Base-by-base conservation (phyloP, 2,888 invertebrate species). In the Dolichomitus sp. region DNA sequence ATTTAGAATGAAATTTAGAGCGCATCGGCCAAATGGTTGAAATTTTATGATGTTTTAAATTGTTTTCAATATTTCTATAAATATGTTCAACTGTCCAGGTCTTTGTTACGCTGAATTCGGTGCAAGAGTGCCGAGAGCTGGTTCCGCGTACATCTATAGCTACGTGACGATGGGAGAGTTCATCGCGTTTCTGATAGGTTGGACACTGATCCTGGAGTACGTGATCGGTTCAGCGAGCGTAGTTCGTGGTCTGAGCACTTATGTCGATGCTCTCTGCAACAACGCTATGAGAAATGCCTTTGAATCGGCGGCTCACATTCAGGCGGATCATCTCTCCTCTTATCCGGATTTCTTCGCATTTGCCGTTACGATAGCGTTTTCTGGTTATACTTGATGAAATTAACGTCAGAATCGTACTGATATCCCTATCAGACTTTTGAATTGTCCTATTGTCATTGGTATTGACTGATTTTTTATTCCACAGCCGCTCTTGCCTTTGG, bases 131-230 rank as follows among this genome's bases (percentile, higher is more conserved):
- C 98, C 98, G 0, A 97, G 97, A 90, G 98, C 98, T 0, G 98
- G 99, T 4, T 98, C 98, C 0, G 99, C 98, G 0, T 99, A 99
- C 90, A 96, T 98, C 6, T 99, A 99, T 95, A 98, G 98, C 91
- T 99, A 98, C 92, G 98, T 98, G 19, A 97, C 98, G 69, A 97
- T 98, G 76, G 98, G 98, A 0, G 98, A 99, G 94, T 97, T 98
- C 90, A 96, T 97, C 76, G 98, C 98, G 0, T 98, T 98, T 93
- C 95, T 97, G 63, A 98, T 98, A 88, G 98, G 98, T 19, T 99
- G 99, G 99, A 98, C 98, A 93, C 95, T 99, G 69, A 97, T 98
- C 87, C 94, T 98, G 68, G 98, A 98, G 92, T 98, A 98, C 93
- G 96, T 97, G 54, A 97, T 98, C 82, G 98, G 97, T 14, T 96